Evolutionary conservation across 2,888 invertebrate genomes (phyloP), one percentile per base, ranked within the genome.

Genomic region (Tachina grossa): DNA sequence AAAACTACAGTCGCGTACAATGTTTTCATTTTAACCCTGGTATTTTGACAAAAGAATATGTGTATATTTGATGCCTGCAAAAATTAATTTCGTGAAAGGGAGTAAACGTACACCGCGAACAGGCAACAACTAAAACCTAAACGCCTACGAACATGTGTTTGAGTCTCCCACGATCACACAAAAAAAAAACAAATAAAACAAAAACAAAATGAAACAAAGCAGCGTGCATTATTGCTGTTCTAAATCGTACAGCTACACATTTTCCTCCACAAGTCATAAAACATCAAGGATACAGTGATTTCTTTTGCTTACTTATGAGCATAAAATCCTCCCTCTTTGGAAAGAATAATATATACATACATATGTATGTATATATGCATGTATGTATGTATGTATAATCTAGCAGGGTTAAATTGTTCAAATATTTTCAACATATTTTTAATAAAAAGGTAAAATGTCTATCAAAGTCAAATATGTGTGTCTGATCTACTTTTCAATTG

Each of bases 81-180:
- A 83, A 77, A 49, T 57, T 53, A 71, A n/a, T 43, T 74, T 51
- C 11, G 47, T 13, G 39, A 43, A 74, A 69, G 59, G 65, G 53
- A 51, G 43, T n/a, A 39, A 63, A 3, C 19, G 14, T 16, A 51
- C 31, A 69, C 22, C 41, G 49, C 66, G 76, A 66, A 76, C 51
- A 45, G 31, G 13, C 53, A 82, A 55, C n/a, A 53, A 55, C 51
- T 72, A 41, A 75, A 55, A 72, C 5, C 43, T n/a, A 61, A 86
- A 86, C 83, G 80, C 86, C 80, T 83, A 86, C 80, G 63, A 69
- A 84, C 90, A 90, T 89, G 88, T 90, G 90, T 87, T 85, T 14
- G 55, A 87, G 84, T 88, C 89, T 90, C 90, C 89, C 90, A 90
- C 90, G 90, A 88, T 89, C 65, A 78, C 57, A 39, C 69, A 78